Conservation (phyloP, 2,797 vertebrate species). For the Alectoris magna region DNA sequence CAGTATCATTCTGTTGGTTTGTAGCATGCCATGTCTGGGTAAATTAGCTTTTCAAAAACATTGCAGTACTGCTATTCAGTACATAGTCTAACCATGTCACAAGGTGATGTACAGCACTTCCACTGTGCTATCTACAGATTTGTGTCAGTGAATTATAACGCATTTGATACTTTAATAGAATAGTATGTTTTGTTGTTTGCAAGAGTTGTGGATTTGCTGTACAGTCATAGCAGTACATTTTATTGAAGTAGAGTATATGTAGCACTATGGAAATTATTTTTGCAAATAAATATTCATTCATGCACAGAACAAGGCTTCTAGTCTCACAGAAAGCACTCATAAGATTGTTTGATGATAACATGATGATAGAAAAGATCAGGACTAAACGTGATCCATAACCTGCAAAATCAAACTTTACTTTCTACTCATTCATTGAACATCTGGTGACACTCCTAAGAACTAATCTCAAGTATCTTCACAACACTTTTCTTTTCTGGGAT, state of each 20-base stretch:
- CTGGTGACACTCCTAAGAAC: background rate
- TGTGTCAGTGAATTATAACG: slow-evolving; percentile 16
- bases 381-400: background rate
- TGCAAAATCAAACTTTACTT: background rate
- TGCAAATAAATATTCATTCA: slow-evolving; percentile 6
- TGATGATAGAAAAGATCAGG: background rate
- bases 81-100: slow-evolving; percentile 8
- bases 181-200: slow-evolving; percentile 9
- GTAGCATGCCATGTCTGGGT: slow-evolving; percentile 19
- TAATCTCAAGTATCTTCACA: background rate
- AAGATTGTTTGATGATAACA: background rate
- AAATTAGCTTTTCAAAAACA: slow-evolving; percentile 47
- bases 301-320: background rate
- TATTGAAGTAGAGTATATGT: background rate
- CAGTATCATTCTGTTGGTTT: background rate
- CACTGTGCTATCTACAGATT: slow-evolving; percentile 15
- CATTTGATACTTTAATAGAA: slow-evolving; percentile 37
- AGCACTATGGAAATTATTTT: background rate
- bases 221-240: slow-evolving; percentile 11
- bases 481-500: background rate
- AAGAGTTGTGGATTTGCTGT: background rate
- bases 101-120: slow-evolving; percentile 13
- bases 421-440: background rate
- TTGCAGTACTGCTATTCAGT: slow-evolving; percentile 6
- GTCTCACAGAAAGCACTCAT: background rate